Conservation (phyloP, 37 sponge, comb jelly and placozoan genomes). For the Spongilla lacustris region DNA sequence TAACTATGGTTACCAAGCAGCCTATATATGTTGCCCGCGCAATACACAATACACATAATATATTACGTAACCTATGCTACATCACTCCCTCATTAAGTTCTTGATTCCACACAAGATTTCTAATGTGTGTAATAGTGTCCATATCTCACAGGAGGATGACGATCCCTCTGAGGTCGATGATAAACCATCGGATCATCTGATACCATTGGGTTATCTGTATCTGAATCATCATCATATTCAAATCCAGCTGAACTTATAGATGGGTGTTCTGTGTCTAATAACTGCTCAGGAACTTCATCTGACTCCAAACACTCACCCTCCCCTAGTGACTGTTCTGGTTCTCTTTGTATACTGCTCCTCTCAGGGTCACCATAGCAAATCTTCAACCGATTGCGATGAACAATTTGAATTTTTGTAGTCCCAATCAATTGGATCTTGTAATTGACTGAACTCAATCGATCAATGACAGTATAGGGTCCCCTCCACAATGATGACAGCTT, state of each 20-base stretch:
- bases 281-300: no score
- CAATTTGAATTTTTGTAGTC: slow-evolving; percentile 1
- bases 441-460: background rate
- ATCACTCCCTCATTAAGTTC: no score
- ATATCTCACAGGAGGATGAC: background rate
- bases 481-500: slow-evolving; percentile 28
- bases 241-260: no score
- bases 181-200: background rate
- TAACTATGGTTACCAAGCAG: no score
- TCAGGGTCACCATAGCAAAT: slow-evolving; percentile 6
- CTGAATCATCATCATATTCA: background rate
- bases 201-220: background rate
- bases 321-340: no score
- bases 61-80: no score
- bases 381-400: slow-evolving; percentile 8
- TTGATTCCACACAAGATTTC: no score
- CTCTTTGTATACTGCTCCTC: no score
- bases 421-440: slow-evolving; percentile 24
- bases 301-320: no score
- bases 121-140: slow-evolving; percentile 2
- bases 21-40: no score
- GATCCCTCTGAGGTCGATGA: background rate
- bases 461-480: slow-evolving; percentile 41
- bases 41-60: no score
- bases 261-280: no score